A percentile compares a stretch with the other conserved stretches of the same genome.
Evolutionary conservation across 2,888 invertebrate genomes (phyloP).

Genomic region (Drepanosiphum platanoidis): DNA sequence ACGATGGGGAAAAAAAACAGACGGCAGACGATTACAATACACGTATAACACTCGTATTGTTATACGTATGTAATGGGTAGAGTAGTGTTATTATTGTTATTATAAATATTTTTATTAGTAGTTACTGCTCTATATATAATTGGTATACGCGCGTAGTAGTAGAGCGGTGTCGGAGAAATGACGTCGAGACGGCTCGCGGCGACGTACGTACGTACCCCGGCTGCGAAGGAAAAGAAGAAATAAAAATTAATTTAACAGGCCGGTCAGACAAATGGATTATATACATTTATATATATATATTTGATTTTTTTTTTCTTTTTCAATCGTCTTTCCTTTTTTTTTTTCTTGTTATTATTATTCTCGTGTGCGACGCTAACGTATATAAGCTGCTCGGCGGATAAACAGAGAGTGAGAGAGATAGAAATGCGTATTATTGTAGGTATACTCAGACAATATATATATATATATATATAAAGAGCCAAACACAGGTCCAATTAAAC

Average conservation of each 20-base stretch:
- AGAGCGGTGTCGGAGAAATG: background rate
- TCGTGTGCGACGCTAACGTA: background rate
- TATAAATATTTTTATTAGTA: too few relatives aligned
- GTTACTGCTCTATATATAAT: background rate
- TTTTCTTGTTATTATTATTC: constrained; percentile 18
- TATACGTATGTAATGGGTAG: too few relatives aligned
- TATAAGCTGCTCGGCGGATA: background rate
- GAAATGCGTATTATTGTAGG: background rate
- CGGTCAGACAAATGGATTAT: constrained; percentile 20
- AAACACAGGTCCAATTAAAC: constrained; percentile 57
- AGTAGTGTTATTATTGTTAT: too few relatives aligned
- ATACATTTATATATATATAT: background rate
- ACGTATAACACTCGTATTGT: too few relatives aligned
- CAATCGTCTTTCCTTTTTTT: background rate
- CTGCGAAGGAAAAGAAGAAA: constrained; percentile 1
- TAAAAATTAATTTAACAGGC: constrained; percentile 44
- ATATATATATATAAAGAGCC: background rate
- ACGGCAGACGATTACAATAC: too few relatives aligned
- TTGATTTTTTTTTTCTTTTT: constrained; percentile 10
- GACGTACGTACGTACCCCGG: too few relatives aligned
- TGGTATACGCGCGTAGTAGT: background rate
- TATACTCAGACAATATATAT: background rate
- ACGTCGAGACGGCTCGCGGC: background rate
- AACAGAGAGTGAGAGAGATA: background rate
- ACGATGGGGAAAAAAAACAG: background rate